Conservation (phyloP, 1,140 invertebrate species). For the Aphelinus atriplicis region DNA sequence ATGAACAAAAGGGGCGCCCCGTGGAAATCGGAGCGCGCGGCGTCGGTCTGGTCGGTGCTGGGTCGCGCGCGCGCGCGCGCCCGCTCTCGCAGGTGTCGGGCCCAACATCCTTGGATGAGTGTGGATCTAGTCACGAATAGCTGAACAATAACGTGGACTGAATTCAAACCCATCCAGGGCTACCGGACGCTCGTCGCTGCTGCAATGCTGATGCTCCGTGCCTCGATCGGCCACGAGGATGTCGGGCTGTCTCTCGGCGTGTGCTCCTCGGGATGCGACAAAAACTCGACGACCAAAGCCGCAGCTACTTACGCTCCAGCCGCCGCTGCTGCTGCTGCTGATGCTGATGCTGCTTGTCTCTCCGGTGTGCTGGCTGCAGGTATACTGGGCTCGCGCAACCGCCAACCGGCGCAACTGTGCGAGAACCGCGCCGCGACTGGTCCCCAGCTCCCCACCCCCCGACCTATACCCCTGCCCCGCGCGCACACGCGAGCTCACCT, state of each 20-base stretch:
- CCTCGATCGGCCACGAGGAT: background rate
- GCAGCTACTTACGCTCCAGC: no score
- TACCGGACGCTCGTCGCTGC: constrained; percentile 38
- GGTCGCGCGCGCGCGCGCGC: no score
- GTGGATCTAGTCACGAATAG: constrained; percentile 63
- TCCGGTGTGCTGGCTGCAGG: constrained; percentile 6
- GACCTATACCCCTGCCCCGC: no score
- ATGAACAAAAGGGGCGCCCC: no score
- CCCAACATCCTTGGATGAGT: constrained; percentile 62
- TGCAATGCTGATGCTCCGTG: background rate
- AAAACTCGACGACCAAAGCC: no score
- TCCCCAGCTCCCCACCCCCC: no score
- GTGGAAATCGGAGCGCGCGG: no score
- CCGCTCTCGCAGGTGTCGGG: background rate
- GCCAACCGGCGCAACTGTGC: no score
- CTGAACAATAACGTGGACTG: constrained; percentile 58
- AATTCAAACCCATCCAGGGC: constrained; percentile 63
- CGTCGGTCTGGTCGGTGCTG: no score
- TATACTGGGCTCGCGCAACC: constrained; percentile 31
- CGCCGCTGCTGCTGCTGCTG: no score
- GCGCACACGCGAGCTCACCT: constrained; percentile 16
- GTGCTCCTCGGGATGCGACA: no score
- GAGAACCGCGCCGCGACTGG: no score
- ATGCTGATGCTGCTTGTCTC: background rate
- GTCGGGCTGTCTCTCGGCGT: background rate